Evolutionary conservation across 2,113 vertebrate species (phyloP), one percentile per base, ranked within the genome.

Genomic region (Mustelus asterias): DNA sequence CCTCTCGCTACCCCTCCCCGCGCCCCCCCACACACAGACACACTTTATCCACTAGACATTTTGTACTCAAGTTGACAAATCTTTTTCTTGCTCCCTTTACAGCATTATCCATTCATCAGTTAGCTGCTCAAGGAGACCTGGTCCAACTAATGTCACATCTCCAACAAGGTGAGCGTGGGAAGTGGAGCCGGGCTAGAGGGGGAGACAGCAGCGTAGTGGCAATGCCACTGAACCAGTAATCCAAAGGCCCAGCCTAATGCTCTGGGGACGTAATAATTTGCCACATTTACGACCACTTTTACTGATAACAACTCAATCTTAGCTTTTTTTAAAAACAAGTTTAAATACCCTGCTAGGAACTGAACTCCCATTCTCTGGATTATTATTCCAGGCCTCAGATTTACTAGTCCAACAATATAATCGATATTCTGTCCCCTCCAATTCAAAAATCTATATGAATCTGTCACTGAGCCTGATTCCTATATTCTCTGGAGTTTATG

Each of bases 101-200:
- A 99, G 99, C 98, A 0, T 96, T 99, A 83, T 99, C 99, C 80
- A 97, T 99, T 96, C 98, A 99, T 97, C 99, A 99, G 97, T 97
- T 99, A 0, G 98, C 99, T 0, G 99, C 99, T 26, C 99, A 99
- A 58, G 99, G 99, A 0, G 99, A 99, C 90, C 97, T 99, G 90
- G 97, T 97, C 96, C 98, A 98, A 96, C 97, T 99, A 70, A 98
- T 97, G 29, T 97, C 98, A 88, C 98, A 98, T 89, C 96, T 99
- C 69, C 97, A 96, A 94, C 99, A 98, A 98, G 99, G 99, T 99
- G 94, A 95, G 94, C 41, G 33, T 33, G 5, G 9, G 44, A 83
- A 83, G 41, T 83, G 18, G 26, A 44, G 63, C 65, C 1, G 92
- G 22, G 6, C 13, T 67, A 67, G 1, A 67, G 65, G 65, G 65